Evolutionary conservation across 2,113 vertebrate genomes (phyloP).

Genomic region (Rostratula benghalensis): DNA sequence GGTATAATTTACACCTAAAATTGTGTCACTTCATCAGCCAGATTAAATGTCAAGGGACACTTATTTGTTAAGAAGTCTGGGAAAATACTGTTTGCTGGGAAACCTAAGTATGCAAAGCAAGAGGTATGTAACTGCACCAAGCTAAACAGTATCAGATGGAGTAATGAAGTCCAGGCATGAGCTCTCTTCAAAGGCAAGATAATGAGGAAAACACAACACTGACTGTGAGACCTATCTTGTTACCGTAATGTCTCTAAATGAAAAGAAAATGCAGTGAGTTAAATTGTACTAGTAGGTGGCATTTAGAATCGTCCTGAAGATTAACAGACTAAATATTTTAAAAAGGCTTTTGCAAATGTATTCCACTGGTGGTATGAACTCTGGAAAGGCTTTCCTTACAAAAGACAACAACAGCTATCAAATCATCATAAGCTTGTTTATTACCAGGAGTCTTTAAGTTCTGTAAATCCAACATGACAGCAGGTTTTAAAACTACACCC

Average conservation of each 20-base stretch:
- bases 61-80: background rate
- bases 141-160: background rate
- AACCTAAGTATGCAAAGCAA: background rate
- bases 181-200: constrained; percentile 4
- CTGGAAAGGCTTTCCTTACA: background rate
- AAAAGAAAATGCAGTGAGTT: background rate
- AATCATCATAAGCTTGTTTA: constrained; percentile 34
- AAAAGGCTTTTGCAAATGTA: background rate
- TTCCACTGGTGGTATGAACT: background rate
- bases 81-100: background rate
- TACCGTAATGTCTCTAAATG: background rate
- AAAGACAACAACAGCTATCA: constrained; percentile 4
- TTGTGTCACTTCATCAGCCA: background rate
- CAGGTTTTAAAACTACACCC: constrained; percentile 24
- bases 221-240: constrained; percentile 9
- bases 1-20: constrained; percentile 4
- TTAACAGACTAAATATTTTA: background rate
- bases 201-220: constrained; percentile 14
- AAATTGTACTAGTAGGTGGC: background rate
- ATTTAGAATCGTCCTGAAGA: constrained; percentile 27
- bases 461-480: constrained; percentile 42
- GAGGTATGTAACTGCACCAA: background rate
- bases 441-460: background rate
- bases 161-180: constrained; percentile 13
- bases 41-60: background rate